Evolutionary conservation across 2,888 invertebrate species (phyloP), one percentile per base, ranked within the genome.

Genomic region (Ormyrus nitidulus): DNA sequence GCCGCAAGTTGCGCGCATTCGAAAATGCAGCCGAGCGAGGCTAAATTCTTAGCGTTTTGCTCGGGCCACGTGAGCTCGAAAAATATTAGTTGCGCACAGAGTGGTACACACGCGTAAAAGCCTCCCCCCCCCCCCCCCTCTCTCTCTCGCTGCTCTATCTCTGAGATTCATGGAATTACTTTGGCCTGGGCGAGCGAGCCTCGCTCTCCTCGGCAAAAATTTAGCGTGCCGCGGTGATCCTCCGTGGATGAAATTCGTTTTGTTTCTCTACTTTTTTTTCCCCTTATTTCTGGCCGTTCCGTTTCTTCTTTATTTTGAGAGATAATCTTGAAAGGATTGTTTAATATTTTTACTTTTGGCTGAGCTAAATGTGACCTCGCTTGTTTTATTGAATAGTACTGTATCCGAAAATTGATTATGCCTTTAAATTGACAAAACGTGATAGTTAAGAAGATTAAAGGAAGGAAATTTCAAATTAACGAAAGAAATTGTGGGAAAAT

Each of bases 121-220:
- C 58, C 46, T 48, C 44, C 44, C 44, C 7, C 48, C 13, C 7
- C 66, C 7, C 66, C 49, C 13, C 51, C 34, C 62, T 53, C 13
- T 9, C 62, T 53, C 54, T 73, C 11, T 70, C 44, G 51, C 69
- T n/a, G 77, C 65, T 53, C 54, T 73, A 7, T 70, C 44, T 61
- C 69, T n/a, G 77, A 77, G 77, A 77, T 77, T 77, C 77, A 77
- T 77, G 77, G 61, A 77, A 77, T 77, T 69, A 70, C 77, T 77
- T 61, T 56, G 65, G 69, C 19, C 53, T 48, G 19, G 11, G 10
- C 34, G 34, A 7, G 3, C 34, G 6, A 49, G 8, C 5, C 44
- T 9, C 53, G 4, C 54, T 11, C 19, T 44, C 51, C 46, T 61
- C 13, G 56, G 62, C 62, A 77, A 77, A 70, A 77, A 77, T 77